Evolutionary conservation across 2,888 invertebrate species (phyloP).

Genomic region (Hydrotaea cyrtoneurina): DNA sequence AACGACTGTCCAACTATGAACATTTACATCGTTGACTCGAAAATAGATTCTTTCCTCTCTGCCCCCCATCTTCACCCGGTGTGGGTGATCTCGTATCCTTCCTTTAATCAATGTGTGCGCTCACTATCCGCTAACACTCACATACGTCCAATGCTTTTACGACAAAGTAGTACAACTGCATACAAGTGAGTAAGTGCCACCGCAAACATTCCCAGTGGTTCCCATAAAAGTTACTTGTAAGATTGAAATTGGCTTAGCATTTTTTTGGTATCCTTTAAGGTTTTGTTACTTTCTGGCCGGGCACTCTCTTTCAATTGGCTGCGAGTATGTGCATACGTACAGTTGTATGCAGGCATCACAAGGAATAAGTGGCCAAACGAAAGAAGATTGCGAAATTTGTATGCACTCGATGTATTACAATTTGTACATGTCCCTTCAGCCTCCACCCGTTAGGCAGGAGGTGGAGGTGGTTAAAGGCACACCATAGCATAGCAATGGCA

Average conservation of each 20-base stretch:
- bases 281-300: neutral
- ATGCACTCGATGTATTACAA: conserved; percentile 57
- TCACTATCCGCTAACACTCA: neutral
- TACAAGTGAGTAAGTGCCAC: neutral
- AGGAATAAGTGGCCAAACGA: neutral
- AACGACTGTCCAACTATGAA: too few relatives aligned
- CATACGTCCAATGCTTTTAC: neutral
- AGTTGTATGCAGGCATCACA: neutral
- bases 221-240: conserved; percentile 64
- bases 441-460: too few relatives aligned
- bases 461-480: conserved; percentile 12
- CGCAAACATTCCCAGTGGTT: conserved; percentile 43
- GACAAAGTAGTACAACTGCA: conserved; percentile 41
- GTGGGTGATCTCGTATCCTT: neutral
- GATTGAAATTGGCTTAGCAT: conserved; percentile 66
- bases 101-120: neutral
- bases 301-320: neutral
- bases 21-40: too few relatives aligned
- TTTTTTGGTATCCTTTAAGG: conserved; percentile 24
- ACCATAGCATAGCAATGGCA: neutral
- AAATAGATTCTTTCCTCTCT: too few relatives aligned
- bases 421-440: conserved; percentile 53
- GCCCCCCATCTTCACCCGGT: too few relatives aligned
- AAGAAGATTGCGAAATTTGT: conserved; percentile 54
- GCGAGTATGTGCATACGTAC: too few relatives aligned